Percentiles rank a stretch among this genome's conserved stretches.
These are phyloP conservation scores for Rhombomys opimus DNA, from an alignment of 2,113 vertebrate genomes.

Conservation along the genomic window DNA sequence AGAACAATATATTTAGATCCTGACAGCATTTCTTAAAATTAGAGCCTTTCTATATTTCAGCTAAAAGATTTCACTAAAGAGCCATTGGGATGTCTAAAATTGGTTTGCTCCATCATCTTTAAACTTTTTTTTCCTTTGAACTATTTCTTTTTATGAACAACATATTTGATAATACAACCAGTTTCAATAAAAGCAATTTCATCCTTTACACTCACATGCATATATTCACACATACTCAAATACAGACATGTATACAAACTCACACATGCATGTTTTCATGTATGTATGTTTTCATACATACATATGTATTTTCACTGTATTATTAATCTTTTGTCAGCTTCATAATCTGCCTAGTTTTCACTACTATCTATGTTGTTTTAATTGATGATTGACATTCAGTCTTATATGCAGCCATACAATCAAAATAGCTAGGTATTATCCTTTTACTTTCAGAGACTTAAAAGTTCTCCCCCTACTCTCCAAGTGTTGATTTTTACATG, in stretches of 20 bases:
- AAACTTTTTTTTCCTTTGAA: background rate
- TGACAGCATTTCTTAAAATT: constrained; percentile 14
- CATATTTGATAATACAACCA: background rate
- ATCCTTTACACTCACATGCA: background rate
- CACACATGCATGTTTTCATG: background rate
- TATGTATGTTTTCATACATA: too few relatives aligned
- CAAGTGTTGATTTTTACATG: background rate
- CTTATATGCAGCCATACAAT: background rate
- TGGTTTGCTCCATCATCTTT: background rate
- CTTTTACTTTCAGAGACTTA: background rate
- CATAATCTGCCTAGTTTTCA: background rate
- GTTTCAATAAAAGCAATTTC: background rate
- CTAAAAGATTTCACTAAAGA: background rate
- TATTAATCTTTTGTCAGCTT: background rate
- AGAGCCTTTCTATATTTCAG: background rate
- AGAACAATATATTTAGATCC: background rate
- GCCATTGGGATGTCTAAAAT: background rate
- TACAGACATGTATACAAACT: background rate
- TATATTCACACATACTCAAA: background rate
- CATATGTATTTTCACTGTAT: background rate
- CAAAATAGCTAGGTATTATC: background rate
- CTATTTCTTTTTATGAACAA: background rate
- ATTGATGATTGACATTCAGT: background rate
- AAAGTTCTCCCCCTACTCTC: background rate
- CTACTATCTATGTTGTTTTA: background rate